phyloP scores from a whole-genome alignment of 2,113 vertebrate genomes.

The Choloepus hoffmanni region DNA sequence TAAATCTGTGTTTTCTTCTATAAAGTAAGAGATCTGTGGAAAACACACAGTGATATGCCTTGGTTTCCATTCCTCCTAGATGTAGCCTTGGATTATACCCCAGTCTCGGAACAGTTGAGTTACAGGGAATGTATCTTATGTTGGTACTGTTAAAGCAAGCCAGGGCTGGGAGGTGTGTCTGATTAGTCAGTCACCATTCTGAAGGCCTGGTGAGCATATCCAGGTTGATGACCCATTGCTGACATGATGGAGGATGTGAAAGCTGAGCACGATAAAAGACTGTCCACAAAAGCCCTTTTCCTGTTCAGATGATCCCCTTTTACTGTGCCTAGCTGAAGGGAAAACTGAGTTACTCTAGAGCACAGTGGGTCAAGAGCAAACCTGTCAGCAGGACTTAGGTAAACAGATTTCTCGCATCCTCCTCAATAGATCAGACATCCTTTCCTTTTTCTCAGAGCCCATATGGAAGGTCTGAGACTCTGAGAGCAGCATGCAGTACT shows the following conservation, averaged over 20 bases:
- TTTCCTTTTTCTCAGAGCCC: neutral
- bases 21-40: neutral
- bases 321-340: neutral
- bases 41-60: neutral
- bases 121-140: neutral
- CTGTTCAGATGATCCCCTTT: slow-evolving; percentile 2
- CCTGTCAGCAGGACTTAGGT: neutral
- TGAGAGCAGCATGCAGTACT: neutral
- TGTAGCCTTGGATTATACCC: neutral
- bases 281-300: slow-evolving; percentile 13
- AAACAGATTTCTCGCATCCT: neutral
- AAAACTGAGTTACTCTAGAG: slow-evolving; percentile 38
- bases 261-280: neutral
- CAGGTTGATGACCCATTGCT: slow-evolving; percentile 23
- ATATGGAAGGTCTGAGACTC: neutral
- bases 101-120: neutral
- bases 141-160: neutral
- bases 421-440: neutral
- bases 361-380: slow-evolving; percentile 29
- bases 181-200: neutral
- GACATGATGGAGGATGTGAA: neutral
- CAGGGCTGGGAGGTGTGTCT: neutral
- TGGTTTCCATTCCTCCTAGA: slow-evolving; percentile 6
- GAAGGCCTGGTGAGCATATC: slow-evolving; percentile 1
- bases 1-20: neutral